Percentiles rank a stretch among this genome's conserved stretches.
Conservation (phyloP, 2,888 invertebrate genomes). For the Nineta flava region DNA sequence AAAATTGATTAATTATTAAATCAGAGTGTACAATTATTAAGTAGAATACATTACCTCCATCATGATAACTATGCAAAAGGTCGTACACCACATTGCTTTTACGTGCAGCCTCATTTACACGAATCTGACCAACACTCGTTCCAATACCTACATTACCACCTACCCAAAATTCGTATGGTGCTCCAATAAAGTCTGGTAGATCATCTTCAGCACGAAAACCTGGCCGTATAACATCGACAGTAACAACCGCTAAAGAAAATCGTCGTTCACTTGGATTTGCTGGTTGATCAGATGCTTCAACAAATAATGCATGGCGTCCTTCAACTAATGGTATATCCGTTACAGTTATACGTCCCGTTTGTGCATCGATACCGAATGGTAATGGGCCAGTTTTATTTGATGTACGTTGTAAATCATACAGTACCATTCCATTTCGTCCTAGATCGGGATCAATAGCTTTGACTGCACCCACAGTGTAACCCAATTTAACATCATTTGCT, state of each 20-base stretch:
- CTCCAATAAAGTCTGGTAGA: slow-evolving; percentile 63
- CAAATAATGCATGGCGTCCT: slow-evolving; percentile 63
- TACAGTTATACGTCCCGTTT: slow-evolving; percentile 51
- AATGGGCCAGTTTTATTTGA: slow-evolving; percentile 44
- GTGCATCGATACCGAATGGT: slow-evolving; percentile 55
- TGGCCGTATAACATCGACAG: slow-evolving; percentile 52
- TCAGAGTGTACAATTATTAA: background rate
- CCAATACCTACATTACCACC: slow-evolving; percentile 73
- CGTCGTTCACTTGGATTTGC: slow-evolving; percentile 68
- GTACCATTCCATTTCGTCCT: slow-evolving; percentile 58
- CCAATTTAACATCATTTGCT: slow-evolving; percentile 44
- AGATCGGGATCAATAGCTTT: slow-evolving; percentile 70
- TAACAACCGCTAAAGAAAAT: slow-evolving; percentile 71
- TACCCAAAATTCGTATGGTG: slow-evolving; percentile 83
- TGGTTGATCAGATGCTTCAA: slow-evolving; percentile 73
- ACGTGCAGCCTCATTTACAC: slow-evolving; percentile 53
- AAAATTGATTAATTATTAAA: slow-evolving; percentile 11
- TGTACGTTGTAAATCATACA: slow-evolving; percentile 55
- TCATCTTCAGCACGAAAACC: slow-evolving; percentile 22
- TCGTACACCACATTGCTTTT: slow-evolving; percentile 54
- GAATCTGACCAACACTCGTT: slow-evolving; percentile 72
- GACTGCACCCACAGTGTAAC: slow-evolving; percentile 61
- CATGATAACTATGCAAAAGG: slow-evolving; percentile 65
- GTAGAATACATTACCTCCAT: slow-evolving; percentile 43
- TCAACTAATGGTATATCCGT: slow-evolving; percentile 44